Evolutionary conservation across 2,113 vertebrate species (phyloP), one percentile per base, ranked within the genome.

Genomic region (Perca flavescens): DNA sequence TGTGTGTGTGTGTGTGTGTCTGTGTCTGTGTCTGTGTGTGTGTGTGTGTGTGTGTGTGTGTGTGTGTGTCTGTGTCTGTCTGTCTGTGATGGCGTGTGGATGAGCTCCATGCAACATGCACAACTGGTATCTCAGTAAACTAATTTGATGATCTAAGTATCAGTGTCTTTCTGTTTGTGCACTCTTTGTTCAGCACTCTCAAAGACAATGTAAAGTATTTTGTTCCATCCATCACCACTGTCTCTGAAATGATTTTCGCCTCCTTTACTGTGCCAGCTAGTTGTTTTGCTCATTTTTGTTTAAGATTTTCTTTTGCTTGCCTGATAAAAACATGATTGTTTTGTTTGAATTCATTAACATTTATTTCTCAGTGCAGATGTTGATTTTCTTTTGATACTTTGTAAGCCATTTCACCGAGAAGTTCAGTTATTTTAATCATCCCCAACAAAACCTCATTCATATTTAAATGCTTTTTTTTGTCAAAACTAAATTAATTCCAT

Each of bases 141-240:
- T 74, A 36, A 78, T 80, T 78, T 69, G 68, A 78, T 63, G 61
- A 88, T 88, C 53, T 50, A 60, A 85, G 82, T 74, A 83, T 84
- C 65, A 5, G 40, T 28, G 17, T 72, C 76, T 79, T 40, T 80
- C 61, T 84, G 68, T 87, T 62, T 72, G 47, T 77, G 63, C 28
- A 8, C 25, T 79, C 68, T 87, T 73, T 81, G 43, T 82, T 79
- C 67, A 25, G 15, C 13, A 9, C 58, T 75, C 57, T 78, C 60
- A 69, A 73, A 82, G 36, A 80, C 65, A 47, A 77, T 65, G 52
- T 78, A 56, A 7, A 49, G 61, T 60, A 71, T 74, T 90, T 84
- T 81, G 64, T 82, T 61, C 63, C 63, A 40, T 56, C 19, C 4
- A 16, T 74, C 67, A 77, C 36, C 9, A 10, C 46, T 22, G 64